These are phyloP conservation scores for Lepidurus arcticus DNA, from an alignment of 1,140 invertebrate species.

Conservation along the genomic window DNA sequence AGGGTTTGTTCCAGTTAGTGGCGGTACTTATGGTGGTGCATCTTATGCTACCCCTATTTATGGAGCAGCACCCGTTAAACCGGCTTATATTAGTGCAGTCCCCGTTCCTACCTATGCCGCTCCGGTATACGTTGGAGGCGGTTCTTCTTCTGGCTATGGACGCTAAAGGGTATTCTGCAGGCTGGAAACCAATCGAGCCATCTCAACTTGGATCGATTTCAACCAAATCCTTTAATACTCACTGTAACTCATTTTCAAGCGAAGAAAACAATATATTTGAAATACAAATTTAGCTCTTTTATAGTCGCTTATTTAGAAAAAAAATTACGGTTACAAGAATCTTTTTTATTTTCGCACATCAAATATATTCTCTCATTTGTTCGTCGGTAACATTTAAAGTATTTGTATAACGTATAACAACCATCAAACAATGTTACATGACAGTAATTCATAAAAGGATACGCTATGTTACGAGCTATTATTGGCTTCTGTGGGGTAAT, in stretches of 20 bases:
- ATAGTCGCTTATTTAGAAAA: no score
- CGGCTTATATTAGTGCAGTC: neutral
- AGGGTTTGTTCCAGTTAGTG: constrained; percentile 11
- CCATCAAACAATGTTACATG: constrained; percentile 16
- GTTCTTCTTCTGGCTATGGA: neutral
- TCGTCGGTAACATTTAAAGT: neutral
- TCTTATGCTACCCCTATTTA: neutral
- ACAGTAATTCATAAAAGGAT: neutral
- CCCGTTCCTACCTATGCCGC: neutral
- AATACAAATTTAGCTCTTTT: no score
- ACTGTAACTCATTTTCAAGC: no score
- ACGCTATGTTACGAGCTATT: neutral
- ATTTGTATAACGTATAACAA: constrained; percentile 19
- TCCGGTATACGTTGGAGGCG: neutral
- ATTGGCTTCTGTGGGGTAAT: neutral
- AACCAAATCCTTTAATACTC: no score
- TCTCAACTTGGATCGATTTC: no score
- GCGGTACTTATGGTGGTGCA: constrained; percentile 30
- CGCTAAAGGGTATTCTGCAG: neutral
- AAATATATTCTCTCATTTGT: constrained; percentile 12
- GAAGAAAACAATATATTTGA: no score
- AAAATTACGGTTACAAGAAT: no score
- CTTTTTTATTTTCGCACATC: neutral
- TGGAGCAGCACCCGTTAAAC: neutral
- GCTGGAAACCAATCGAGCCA: neutral